A percentile compares a stretch with the other conserved stretches of the same genome.
phyloP scores from a whole-genome alignment of 1,140 invertebrate genomes.

The Hyposmocoma kahamanoa region DNA sequence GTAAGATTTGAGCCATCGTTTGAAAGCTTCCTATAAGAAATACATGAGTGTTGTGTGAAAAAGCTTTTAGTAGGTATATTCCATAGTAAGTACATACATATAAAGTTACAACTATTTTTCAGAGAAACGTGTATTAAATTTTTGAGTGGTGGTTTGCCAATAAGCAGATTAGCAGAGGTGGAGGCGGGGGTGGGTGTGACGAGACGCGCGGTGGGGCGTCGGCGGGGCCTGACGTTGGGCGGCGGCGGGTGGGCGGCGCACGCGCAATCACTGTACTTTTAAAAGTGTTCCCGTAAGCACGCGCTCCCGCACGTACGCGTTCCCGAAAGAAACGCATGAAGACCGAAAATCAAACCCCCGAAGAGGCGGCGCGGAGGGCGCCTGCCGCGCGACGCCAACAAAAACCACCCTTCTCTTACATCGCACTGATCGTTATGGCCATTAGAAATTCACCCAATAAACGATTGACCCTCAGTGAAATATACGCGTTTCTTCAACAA shows the following conservation, averaged over 20 bases:
- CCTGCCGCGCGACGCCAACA: constrained; percentile 86
- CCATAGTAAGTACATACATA: no score
- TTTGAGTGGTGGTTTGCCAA: constrained; percentile 14
- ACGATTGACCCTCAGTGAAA: constrained; percentile 90
- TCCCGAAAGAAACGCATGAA: constrained; percentile 44
- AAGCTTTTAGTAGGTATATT: no score
- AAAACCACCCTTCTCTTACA: constrained; percentile 97
- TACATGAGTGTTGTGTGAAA: no score
- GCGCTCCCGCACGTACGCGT: constrained; percentile 47
- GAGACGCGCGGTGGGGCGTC: constrained; percentile 23
- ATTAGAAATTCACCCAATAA: constrained; percentile 94
- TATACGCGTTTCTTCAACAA: constrained; percentile 89
- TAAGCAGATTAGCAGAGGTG: constrained; percentile 18
- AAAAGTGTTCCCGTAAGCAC: constrained; percentile 32
- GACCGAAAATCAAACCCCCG: constrained; percentile 56
- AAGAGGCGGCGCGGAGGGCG: constrained; percentile 59
- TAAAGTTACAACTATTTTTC: no score
- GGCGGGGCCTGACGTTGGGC: constrained; percentile 14
- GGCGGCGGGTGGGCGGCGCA: constrained; percentile 35
- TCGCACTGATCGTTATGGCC: constrained; percentile 97
- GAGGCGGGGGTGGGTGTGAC: constrained; percentile 30
- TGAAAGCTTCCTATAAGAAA: no score
- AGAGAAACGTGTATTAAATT: no score
- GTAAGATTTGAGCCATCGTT: no score
- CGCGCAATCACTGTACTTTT: constrained; percentile 27